These are phyloP conservation scores for Myxocyprinus asiaticus DNA, from an alignment of 2,113 vertebrate genomes.

Conservation along the genomic window DNA sequence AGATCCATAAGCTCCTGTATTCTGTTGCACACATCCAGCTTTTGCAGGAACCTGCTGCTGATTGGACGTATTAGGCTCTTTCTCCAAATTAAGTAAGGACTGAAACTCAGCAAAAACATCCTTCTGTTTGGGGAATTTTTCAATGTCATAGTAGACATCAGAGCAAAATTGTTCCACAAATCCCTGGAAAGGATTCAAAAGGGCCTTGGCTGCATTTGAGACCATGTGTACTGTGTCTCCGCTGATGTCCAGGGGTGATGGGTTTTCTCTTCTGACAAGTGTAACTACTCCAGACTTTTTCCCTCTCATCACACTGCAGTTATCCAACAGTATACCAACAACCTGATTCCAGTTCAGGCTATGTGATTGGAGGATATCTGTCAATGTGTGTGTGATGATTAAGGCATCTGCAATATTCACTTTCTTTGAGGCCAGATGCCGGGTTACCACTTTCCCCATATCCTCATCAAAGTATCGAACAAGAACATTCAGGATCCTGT, in stretches of 20 bases:
- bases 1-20: conserved; percentile 23
- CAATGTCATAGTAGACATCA: conserved; percentile 41
- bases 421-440: neutral
- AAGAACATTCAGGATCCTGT: conserved; percentile 28
- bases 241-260: no score
- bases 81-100: neutral
- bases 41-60: conserved; percentile 32
- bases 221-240: conserved; percentile 38
- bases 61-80: conserved; percentile 32
- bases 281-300: no score
- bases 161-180: conserved; percentile 32
- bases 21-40: conserved; percentile 35
- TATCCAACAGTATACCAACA: no score
- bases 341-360: no score
- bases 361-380: no score
- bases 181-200: no score
- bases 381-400: no score
- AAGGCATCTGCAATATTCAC: no score
- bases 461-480: conserved; percentile 9
- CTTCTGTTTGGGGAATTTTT: conserved; percentile 29
- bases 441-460: neutral
- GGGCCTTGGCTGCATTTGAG: neutral
- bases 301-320: no score
- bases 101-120: conserved; percentile 20
- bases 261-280: no score